Conservation (phyloP, 2,888 invertebrate species). For the Thymelicus lineola region DNA sequence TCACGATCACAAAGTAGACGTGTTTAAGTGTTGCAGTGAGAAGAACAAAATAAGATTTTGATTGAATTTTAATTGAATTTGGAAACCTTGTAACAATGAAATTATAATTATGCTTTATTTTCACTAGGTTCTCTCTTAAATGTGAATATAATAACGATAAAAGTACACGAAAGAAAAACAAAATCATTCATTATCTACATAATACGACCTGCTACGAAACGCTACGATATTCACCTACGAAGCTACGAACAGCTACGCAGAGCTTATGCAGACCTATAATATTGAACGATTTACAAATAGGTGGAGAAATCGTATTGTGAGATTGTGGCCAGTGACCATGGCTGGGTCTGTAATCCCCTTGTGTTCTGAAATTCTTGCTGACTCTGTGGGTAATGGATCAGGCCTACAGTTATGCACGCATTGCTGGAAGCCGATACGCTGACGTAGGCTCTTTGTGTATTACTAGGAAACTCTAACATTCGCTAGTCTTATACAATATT, state of each 20-base stretch:
- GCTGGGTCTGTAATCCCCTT: constrained; percentile 46
- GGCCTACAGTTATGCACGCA: constrained; percentile 23
- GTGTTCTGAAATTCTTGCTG: constrained; percentile 27
- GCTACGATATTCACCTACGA: constrained; percentile 21
- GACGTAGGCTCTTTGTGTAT: not conserved
- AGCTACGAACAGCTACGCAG: constrained; percentile 23
- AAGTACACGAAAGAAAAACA: too few species aligned
- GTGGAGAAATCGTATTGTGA: constrained; percentile 44
- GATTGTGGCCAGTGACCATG: constrained; percentile 47
- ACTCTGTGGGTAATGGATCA: not conserved
- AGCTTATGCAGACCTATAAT: constrained; percentile 22
- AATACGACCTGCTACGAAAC: not conserved
- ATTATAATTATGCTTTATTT: too few species aligned
- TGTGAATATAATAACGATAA: too few species aligned
- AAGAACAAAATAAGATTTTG: too few species aligned
- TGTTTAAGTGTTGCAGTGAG: too few species aligned
- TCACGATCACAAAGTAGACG: too few species aligned
- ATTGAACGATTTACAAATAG: constrained; percentile 33
- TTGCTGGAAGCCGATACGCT: constrained; percentile 6
- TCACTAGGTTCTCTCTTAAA: too few species aligned
- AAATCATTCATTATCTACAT: too few species aligned
- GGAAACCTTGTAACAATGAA: too few species aligned
- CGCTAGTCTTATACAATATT: too few species aligned
- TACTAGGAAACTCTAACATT: not conserved
- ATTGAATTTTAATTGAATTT: too few species aligned